Conservation (phyloP, 2,888 invertebrate species). For the Leptinotarsa tumamoca region DNA sequence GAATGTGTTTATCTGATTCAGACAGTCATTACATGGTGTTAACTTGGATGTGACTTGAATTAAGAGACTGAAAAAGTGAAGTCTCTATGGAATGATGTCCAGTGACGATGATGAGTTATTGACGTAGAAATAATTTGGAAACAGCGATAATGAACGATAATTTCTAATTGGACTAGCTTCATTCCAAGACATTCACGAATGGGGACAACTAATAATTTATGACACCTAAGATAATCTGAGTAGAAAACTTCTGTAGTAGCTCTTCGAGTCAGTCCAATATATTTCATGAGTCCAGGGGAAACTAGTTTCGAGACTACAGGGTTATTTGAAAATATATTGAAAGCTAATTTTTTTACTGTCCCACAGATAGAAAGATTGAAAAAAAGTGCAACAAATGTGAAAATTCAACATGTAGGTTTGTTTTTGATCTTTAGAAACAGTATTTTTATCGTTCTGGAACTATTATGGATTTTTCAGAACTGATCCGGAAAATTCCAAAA, state of each 20-base stretch:
- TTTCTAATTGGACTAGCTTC: not conserved
- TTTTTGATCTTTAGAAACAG: too few relatives aligned
- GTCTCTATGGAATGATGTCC: not conserved
- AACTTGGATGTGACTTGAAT: constrained; percentile 9
- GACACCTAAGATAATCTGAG: not conserved
- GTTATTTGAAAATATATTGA: too few relatives aligned
- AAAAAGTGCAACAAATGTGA: too few relatives aligned
- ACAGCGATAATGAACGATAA: not conserved
- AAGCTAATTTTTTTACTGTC: too few relatives aligned
- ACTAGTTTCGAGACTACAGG: too few relatives aligned
- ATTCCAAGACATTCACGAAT: not conserved
- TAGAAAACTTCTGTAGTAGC: not conserved
- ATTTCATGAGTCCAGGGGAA: too few relatives aligned
- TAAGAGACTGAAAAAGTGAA: not conserved
- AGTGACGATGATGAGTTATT: not conserved
- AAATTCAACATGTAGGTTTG: too few relatives aligned
- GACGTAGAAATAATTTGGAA: not conserved
- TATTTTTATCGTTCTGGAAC: too few relatives aligned
- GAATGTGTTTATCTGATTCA: constrained; percentile 22
- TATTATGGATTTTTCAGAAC: too few relatives aligned
- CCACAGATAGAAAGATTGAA: too few relatives aligned
- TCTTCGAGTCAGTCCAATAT: too few relatives aligned
- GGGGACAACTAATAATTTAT: not conserved
- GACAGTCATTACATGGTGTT: constrained; percentile 8
- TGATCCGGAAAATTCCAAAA: too few relatives aligned